Evolutionary conservation across 1,140 invertebrate genomes (phyloP).

Genomic region (Pemphigus obesinymphae): DNA sequence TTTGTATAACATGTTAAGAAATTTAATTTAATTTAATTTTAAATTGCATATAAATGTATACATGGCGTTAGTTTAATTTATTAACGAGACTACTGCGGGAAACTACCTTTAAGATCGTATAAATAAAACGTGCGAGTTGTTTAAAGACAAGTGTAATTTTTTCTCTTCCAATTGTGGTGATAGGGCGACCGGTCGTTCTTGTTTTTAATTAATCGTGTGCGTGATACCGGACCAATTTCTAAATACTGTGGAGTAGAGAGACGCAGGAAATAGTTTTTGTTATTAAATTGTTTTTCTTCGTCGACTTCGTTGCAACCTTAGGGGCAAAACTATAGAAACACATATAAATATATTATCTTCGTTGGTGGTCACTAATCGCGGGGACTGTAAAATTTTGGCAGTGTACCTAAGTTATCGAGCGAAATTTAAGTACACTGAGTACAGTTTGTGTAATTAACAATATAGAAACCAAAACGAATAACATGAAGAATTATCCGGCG

Average conservation of each 20-base stretch:
- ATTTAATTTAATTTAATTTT: neutral
- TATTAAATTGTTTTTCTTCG: neutral
- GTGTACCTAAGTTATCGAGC: no score
- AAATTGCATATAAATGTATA: neutral
- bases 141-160: neutral
- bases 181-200: constrained; percentile 2
- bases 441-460: no score
- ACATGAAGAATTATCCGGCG: no score
- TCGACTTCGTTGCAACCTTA: no score
- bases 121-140: no score
- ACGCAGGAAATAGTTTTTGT: neutral
- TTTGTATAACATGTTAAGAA: neutral
- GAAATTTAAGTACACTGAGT: no score
- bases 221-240: neutral
- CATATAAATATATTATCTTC: no score
- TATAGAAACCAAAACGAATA: no score
- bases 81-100: neutral
- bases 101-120: neutral
- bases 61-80: neutral
- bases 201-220: constrained; percentile 19
- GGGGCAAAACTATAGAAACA: no score
- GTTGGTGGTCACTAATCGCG: constrained; percentile 2
- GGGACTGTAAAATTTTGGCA: no score
- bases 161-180: neutral
- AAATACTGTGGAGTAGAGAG: neutral